Conservation (phyloP, 2,113 vertebrate genomes). For the Sebastes fasciatus region DNA sequence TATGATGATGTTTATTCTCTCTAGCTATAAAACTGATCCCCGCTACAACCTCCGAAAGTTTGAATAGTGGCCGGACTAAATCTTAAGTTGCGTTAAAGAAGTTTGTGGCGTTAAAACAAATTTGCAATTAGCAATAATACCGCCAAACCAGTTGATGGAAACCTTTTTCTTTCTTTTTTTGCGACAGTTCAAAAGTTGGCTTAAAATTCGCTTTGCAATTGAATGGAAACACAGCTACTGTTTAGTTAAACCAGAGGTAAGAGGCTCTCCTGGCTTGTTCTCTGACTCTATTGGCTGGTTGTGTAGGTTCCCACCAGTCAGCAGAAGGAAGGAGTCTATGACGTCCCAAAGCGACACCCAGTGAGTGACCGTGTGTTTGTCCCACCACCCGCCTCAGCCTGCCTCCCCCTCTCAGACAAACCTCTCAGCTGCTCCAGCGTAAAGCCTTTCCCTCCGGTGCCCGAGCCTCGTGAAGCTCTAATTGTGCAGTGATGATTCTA, state of each 20-base stretch:
- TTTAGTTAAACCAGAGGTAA: constrained; percentile 69
- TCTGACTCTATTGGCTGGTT: constrained; percentile 71
- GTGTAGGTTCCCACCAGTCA: constrained; percentile 98
- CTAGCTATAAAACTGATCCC: too few species aligned
- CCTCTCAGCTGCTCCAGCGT: constrained; percentile 66
- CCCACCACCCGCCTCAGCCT: constrained; percentile 48
- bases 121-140: too few species aligned
- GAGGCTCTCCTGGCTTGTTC: constrained; percentile 73
- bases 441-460: neutral
- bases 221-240: neutral
- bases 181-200: too few species aligned
- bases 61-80: too few species aligned
- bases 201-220: too few species aligned
- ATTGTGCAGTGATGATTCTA: constrained; percentile 7
- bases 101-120: too few species aligned
- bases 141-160: too few species aligned
- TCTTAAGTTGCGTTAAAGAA: too few species aligned
- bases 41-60: too few species aligned
- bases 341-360: constrained; percentile 99
- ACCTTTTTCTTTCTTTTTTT: too few species aligned
- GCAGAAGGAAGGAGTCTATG: constrained; percentile 99
- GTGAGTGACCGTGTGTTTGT: constrained; percentile 93
- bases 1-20: too few species aligned
- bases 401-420: constrained; percentile 80
- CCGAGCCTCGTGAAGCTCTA: constrained; percentile 9